These are phyloP conservation scores for Eleginops maclovinus DNA, from an alignment of 2,113 vertebrate genomes.

Conservation along the genomic window DNA sequence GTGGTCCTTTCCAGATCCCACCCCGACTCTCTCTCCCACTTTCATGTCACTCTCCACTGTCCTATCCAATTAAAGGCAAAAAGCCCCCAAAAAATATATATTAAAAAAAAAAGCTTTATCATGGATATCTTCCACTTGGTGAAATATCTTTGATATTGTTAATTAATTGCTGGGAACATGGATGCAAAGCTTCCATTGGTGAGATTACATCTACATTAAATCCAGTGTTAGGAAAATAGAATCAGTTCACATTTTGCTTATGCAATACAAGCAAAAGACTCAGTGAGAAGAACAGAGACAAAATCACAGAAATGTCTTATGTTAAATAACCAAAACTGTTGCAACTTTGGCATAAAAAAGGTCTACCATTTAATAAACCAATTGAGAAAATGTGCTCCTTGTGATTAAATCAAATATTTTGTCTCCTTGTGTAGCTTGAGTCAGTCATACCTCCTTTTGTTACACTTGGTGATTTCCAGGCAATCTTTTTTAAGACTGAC, in stretches of 20 bases:
- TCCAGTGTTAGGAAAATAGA: neutral
- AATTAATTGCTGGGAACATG: neutral
- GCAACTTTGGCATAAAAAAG: neutral
- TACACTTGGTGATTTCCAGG: constrained; percentile 30
- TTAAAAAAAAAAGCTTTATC: no score
- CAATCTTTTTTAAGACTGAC: neutral
- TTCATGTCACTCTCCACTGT: no score
- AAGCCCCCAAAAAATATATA: no score
- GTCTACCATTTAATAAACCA: neutral
- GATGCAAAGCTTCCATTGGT: neutral
- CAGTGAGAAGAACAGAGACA: no score
- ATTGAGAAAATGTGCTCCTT: neutral
- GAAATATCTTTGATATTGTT: neutral
- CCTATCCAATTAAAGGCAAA: no score
- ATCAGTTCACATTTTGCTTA: neutral
- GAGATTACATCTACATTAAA: no score
- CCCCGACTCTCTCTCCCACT: no score
- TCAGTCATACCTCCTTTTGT: constrained; percentile 14
- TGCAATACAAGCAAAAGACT: neutral
- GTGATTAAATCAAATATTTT: neutral
- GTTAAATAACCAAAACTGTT: neutral
- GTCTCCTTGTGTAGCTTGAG: neutral
- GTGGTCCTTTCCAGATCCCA: no score
- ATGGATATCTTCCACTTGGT: neutral
- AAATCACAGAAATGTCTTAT: neutral